phyloP scores from a whole-genome alignment of 92 coral and sea anemone species.

The Actinernus sp. region DNA sequence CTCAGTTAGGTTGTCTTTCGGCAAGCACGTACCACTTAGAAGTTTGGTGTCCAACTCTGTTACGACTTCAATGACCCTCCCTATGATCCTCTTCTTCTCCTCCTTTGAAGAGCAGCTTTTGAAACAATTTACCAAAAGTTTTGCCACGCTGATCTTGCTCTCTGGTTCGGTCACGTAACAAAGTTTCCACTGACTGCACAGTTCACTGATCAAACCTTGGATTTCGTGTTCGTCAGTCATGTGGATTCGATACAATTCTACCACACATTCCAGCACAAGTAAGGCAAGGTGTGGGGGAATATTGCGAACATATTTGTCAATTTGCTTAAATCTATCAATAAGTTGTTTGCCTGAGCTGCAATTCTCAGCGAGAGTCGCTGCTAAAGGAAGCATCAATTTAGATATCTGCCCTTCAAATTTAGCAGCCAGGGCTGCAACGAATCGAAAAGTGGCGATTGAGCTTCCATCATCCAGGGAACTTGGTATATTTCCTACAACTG shows the following conservation, averaged over 20 bases:
- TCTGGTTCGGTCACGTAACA: too few species aligned
- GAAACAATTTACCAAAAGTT: conserved; percentile 8
- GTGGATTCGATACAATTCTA: background rate
- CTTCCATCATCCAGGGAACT: too few species aligned
- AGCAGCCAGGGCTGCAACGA: too few species aligned
- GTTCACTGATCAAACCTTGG: background rate
- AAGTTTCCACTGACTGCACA: background rate
- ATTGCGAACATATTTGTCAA: background rate
- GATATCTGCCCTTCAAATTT: too few species aligned
- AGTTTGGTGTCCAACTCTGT: background rate
- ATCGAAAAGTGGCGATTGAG: too few species aligned
- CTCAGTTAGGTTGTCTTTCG: background rate
- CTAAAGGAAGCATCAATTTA: too few species aligned
- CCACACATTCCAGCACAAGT: background rate
- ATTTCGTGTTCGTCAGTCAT: background rate
- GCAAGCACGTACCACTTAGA: background rate
- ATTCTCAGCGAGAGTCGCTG: too few species aligned
- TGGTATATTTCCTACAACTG: too few species aligned
- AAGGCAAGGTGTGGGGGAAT: background rate
- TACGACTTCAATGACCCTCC: conserved; percentile 10
- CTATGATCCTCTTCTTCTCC: background rate
- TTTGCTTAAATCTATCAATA: background rate
- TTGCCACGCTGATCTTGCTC: conserved; percentile 8
- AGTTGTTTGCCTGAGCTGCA: background rate
- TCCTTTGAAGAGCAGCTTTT: background rate